Base-by-base conservation (phyloP, 2,888 invertebrate species). In the Heterodera filipjevi region DNA sequence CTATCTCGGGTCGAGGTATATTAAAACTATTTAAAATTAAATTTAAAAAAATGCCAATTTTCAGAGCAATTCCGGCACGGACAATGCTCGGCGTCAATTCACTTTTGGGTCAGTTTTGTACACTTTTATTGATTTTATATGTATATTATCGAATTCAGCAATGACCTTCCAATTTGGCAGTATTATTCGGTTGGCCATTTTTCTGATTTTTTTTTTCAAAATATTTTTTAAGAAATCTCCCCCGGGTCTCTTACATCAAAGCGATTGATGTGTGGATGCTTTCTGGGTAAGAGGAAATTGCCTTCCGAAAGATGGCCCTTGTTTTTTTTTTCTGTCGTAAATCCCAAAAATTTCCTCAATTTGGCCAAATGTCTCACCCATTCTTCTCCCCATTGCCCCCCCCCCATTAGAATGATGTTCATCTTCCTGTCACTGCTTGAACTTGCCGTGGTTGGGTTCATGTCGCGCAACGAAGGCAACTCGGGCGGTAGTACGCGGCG, bases 161-260 rank as follows among this genome's bases (percentile, higher is more conserved):
- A 89, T 89, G 89, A 89, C 89, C 2, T 89, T 89, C 77, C 89
- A 89, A 77, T 89, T 89, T 77, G 89, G 89, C 66, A 89, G 89
- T 74, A 89, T 89, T 77, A 89, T 89, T 77, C 79, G 89, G 75
- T 53, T 53, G 44, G 68, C 16, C 8, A 35, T 74, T 46, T 39
- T n/a, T n/a, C n/a, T n/a, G n/a, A n/a, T n/a, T n/a, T n/a, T n/a
- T n/a, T 35, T 30, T 39, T 22, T 39, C 59, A 74, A 53, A 33
- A n/a, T 74, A 5, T 27, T 2, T 30, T 73, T 53, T 64, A 19
- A 75, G 75, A 59, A 89, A 89, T 77, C 80, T 89, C 39, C 89
- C 89, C 3, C 77, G 89, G 27, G 89, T 89, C 64, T 87, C 87
- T n/a, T 89, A 89, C 77, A 89, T 89, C 19, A 89, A 87, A 78